Percentiles rank a stretch among this genome's conserved stretches.
Evolutionary conservation across 2,113 vertebrate species (phyloP).

Genomic region (Osmerus eperlanus): DNA sequence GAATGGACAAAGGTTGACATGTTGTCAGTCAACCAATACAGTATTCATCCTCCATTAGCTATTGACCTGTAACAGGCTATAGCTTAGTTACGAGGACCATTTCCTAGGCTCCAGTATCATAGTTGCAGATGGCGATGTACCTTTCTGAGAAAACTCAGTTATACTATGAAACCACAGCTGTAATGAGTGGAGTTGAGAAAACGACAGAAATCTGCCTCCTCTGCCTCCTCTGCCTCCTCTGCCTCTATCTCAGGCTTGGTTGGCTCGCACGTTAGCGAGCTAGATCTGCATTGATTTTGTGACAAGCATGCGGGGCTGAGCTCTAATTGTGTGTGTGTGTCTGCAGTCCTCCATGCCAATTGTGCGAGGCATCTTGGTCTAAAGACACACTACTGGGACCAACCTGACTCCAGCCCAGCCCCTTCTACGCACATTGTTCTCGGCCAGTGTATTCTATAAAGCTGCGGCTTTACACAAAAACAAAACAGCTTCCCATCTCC

Average conservation of each 20-base stretch:
- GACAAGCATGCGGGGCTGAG: slow-evolving; percentile 46
- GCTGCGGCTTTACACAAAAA: slow-evolving; percentile 18
- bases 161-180: no score
- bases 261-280: slow-evolving; percentile 12
- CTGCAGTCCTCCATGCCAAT: slow-evolving; percentile 44
- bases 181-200: neutral
- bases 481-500: neutral
- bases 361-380: slow-evolving; percentile 31
- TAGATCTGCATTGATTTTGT: slow-evolving; percentile 62
- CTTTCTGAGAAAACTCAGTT: no score
- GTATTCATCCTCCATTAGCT: no score
- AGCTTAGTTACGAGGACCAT: no score
- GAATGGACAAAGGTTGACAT: no score
- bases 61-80: no score
- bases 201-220: neutral
- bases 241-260: slow-evolving; percentile 20
- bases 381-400: slow-evolving; percentile 23
- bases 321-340: slow-evolving; percentile 47
- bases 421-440: neutral
- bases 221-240: slow-evolving; percentile 23
- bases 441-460: no score
- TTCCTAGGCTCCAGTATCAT: no score
- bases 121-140: no score
- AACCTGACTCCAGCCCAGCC: neutral
- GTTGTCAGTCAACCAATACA: no score